Evolutionary conservation across 2,888 invertebrate species (phyloP).

Genomic region (Heliconius sara): DNA sequence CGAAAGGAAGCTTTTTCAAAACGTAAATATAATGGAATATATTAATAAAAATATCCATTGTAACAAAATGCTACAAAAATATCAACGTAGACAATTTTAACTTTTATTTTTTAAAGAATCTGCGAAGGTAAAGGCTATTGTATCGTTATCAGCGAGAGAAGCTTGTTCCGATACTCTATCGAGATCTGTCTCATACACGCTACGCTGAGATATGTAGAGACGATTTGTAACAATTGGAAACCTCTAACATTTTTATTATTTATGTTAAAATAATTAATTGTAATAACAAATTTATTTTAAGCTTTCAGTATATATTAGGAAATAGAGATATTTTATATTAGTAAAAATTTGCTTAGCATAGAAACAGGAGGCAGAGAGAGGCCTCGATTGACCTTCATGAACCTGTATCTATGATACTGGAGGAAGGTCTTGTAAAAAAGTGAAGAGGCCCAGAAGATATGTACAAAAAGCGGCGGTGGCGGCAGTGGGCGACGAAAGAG

Average conservation of each 20-base stretch:
- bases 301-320: not conserved
- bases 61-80: not conserved
- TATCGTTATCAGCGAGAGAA: constrained; percentile 23
- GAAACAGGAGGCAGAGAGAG: too few relatives aligned
- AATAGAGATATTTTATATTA: too few relatives aligned
- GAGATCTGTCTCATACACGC: constrained; percentile 41
- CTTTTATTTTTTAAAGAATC: not conserved
- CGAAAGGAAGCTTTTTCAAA: not conserved
- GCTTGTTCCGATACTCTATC: constrained; percentile 42
- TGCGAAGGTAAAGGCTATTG: constrained; percentile 17
- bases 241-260: not conserved
- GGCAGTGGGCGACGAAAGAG: too few relatives aligned
- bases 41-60: not conserved
- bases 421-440: too few relatives aligned
- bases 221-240: constrained; percentile 22
- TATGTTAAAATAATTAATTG: not conserved
- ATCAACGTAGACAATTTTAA: not conserved
- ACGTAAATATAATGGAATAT: not conserved
- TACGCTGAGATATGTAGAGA: constrained; percentile 35
- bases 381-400: too few relatives aligned
- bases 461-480: too few relatives aligned
- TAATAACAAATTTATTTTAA: not conserved
- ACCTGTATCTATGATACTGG: too few relatives aligned
- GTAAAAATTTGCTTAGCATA: too few relatives aligned
- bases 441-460: too few relatives aligned